Base-by-base conservation (phyloP, 2,888 invertebrate genomes). In the Calameuta filiformis region DNA sequence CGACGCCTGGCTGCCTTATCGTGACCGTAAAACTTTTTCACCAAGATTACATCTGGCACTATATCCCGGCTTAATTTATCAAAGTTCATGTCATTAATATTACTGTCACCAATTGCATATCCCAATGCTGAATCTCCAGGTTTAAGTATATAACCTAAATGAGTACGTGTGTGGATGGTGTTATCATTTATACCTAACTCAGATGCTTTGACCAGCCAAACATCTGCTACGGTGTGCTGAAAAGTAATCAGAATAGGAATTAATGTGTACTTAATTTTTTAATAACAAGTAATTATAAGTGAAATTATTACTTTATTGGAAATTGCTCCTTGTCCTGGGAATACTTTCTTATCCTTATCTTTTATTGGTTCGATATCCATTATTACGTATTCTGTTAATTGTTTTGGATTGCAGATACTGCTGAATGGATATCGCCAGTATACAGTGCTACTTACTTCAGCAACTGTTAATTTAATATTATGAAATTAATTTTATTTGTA, bases 81-180 rank as follows among this genome's bases (percentile, higher is more conserved):
- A 89, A 98, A 96, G 90, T 97, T 95, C 0, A 90, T 90, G 90
- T 99, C 96, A 90, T 99, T 99, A 71, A 98, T 94, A 90, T 99
- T 99, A 35, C 97, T 95, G 87, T 98, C 98, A 56, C 94, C 94
- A 75, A 99, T 91, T 90, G 98, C 98, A 91, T 98, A 98, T 3
- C 99, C 99, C 82, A 99, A 92, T 37, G 96, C 99, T 1, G 96
- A 95, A 91, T 99, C 99, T 11, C 99, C 99, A 73, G 97, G 96
- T 89, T 96, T 96, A 73, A 99, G 93, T 81, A 99, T 92, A 90
- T 98, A 97, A 0, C 99, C 99, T 74, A 99, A 93, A 93, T 99
- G 99, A 2, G 98, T 98, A 83, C 96, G 94, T 11, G 97, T 95
- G 89, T 98, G 98, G 83, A 96, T 94, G 0, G 96, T 95, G 85